These are phyloP conservation scores for Oncorhynchus tshawytscha DNA, from an alignment of 2,113 vertebrate genomes.

Conservation along the genomic window DNA sequence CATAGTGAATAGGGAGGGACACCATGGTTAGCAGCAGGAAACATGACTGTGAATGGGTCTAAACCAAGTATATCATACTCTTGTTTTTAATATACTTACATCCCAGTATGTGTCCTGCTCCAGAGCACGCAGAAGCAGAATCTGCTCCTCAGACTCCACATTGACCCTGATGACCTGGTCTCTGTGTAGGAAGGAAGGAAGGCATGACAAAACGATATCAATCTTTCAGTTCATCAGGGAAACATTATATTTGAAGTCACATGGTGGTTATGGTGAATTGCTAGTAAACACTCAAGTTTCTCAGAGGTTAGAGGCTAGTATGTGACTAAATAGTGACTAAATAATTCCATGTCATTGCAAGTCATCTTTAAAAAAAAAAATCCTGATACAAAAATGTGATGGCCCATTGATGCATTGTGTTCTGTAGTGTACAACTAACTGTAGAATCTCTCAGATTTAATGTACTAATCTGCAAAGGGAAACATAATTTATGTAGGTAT, in stretches of 20 bases:
- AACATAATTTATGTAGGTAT: neutral
- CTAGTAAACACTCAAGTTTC: no score
- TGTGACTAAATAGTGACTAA: no score
- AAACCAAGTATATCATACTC: neutral
- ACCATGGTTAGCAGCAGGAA: no score
- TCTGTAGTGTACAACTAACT: no score
- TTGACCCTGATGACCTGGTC: conserved; percentile 68
- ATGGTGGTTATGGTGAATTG: no score
- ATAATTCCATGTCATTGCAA: no score
- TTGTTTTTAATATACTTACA: conserved; percentile 28
- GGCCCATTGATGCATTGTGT: no score
- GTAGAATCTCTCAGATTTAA: no score
- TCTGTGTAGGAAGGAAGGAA: conserved; percentile 36
- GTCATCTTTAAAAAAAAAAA: no score
- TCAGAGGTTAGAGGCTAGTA: no score
- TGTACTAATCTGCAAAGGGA: neutral
- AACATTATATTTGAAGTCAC: neutral
- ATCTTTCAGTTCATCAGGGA: neutral
- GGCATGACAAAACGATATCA: neutral
- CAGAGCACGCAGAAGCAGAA: conserved; percentile 58
- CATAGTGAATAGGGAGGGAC: no score
- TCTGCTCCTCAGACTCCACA: conserved; percentile 55
- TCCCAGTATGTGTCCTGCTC: conserved; percentile 39
- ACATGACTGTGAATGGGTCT: neutral
- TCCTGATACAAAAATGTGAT: no score